Percentiles rank a stretch among this genome's conserved stretches.
phyloP scores from a whole-genome alignment of 2,888 invertebrate genomes.

The Melipona beecheii region DNA sequence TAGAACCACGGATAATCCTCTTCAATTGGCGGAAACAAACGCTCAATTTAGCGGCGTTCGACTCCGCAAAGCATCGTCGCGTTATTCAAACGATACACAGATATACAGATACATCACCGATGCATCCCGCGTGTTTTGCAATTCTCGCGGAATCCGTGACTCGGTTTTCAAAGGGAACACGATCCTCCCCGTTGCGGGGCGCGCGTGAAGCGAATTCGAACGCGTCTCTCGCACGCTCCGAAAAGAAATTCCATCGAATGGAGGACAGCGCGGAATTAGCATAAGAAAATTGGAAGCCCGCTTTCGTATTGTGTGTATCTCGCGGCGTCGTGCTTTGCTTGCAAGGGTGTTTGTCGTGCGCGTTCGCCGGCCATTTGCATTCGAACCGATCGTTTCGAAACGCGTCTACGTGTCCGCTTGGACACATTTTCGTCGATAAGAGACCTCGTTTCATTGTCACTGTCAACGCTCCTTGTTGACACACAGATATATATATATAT shows the following conservation, averaged over 20 bases:
- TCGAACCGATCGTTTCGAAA: constrained; percentile 55
- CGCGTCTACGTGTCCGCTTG: constrained; percentile 50
- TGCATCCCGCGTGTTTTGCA: constrained; percentile 48
- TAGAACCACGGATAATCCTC: too few species aligned
- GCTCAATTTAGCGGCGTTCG: too few species aligned
- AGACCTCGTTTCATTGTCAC: constrained; percentile 17
- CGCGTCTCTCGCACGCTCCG: constrained; percentile 29
- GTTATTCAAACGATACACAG: constrained; percentile 12
- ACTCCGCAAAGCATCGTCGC: not conserved
- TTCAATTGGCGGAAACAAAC: too few species aligned
- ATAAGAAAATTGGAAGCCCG: constrained; percentile 74
- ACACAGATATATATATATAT: not conserved
- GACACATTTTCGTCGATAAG: constrained; percentile 39
- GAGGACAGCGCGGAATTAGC: constrained; percentile 61
- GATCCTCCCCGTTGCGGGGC: constrained; percentile 12
- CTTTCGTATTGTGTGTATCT: constrained; percentile 64
- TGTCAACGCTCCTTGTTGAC: not conserved
- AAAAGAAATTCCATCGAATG: constrained; percentile 49
- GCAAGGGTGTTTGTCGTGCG: constrained; percentile 26
- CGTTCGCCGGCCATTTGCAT: constrained; percentile 56
- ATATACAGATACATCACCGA: not conserved
- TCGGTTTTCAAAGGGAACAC: constrained; percentile 42
- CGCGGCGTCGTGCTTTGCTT: constrained; percentile 3
- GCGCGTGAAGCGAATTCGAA: constrained; percentile 49
- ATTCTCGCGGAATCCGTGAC: constrained; percentile 52